Conservation (phyloP, 2,113 vertebrate genomes). For the Lucifuga dentata region DNA sequence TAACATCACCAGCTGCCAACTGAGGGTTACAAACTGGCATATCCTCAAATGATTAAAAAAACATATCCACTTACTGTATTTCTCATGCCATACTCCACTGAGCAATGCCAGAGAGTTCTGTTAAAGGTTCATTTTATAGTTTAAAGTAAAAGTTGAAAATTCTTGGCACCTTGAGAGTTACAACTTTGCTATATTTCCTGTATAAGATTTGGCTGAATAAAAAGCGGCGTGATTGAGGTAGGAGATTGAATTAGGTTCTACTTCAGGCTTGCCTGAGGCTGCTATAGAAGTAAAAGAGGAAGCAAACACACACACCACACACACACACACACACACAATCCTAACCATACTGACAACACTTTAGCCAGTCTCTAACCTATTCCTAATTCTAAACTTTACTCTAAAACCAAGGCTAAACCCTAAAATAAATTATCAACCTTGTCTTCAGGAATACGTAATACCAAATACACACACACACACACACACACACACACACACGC, state of each 20-base stretch:
- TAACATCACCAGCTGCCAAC: conserved; percentile 41
- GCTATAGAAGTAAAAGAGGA: conserved; percentile 41
- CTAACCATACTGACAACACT: too few species aligned
- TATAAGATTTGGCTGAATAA: conserved; percentile 53
- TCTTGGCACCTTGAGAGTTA: conserved; percentile 48
- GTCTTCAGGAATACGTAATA: too few species aligned
- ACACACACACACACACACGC: conserved; percentile 1
- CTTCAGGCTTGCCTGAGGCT: conserved; percentile 60
- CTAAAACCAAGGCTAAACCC: too few species aligned
- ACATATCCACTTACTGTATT: conserved; percentile 28
- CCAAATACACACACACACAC: neutral
- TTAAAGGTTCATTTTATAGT: conserved; percentile 36
- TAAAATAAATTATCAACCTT: too few species aligned
- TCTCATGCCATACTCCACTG: conserved; percentile 9
- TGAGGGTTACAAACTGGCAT: conserved; percentile 39
- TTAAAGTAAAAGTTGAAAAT: conserved; percentile 48
- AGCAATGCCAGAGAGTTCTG: conserved; percentile 37
- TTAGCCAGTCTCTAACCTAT: too few species aligned
- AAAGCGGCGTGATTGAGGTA: conserved; percentile 66
- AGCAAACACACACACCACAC: neutral
- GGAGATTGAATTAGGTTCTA: conserved; percentile 66
- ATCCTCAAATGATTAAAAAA: conserved; percentile 35
- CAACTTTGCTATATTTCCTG: conserved; percentile 16
- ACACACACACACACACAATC: too few species aligned
- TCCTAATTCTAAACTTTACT: too few species aligned